Conservation (phyloP, 2,113 vertebrate genomes). For the Passer domesticus region DNA sequence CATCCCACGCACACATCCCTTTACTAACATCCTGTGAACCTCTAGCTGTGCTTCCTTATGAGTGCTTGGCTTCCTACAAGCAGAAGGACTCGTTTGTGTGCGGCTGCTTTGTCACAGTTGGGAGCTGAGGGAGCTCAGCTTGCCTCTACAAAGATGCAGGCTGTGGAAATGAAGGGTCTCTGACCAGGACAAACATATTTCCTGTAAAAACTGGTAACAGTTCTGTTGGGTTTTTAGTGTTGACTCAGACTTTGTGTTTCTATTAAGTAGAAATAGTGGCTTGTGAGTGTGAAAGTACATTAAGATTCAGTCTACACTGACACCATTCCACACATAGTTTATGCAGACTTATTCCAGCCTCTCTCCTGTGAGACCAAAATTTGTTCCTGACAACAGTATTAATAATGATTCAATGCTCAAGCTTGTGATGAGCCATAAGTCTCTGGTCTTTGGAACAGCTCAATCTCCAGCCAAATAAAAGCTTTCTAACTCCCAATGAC, state of each 20-base stretch:
- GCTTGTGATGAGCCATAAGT: not conserved
- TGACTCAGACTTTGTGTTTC: not conserved
- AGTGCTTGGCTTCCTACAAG: not conserved
- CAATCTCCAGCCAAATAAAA: not conserved
- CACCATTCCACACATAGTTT: not conserved
- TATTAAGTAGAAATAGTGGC: not conserved
- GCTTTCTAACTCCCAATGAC: not conserved
- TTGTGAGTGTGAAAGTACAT: not conserved
- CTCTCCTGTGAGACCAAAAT: not conserved
- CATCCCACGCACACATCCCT: conserved; percentile 31
- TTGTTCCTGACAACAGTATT: not conserved
- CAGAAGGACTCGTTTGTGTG: not conserved
- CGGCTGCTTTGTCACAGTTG: not conserved
- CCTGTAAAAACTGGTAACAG: not conserved
- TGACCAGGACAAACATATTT: not conserved
- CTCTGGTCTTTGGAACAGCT: not conserved
- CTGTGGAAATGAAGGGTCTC: not conserved
- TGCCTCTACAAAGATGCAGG: not conserved
- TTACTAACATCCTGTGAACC: conserved; percentile 46
- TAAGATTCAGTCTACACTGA: not conserved
- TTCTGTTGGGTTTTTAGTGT: not conserved
- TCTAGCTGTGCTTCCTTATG: conserved; percentile 16
- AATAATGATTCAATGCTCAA: not conserved
- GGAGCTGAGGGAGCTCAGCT: not conserved
- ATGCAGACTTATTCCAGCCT: not conserved